Conservation (phyloP, 2,888 invertebrate genomes). For the Pterostichus niger region DNA sequence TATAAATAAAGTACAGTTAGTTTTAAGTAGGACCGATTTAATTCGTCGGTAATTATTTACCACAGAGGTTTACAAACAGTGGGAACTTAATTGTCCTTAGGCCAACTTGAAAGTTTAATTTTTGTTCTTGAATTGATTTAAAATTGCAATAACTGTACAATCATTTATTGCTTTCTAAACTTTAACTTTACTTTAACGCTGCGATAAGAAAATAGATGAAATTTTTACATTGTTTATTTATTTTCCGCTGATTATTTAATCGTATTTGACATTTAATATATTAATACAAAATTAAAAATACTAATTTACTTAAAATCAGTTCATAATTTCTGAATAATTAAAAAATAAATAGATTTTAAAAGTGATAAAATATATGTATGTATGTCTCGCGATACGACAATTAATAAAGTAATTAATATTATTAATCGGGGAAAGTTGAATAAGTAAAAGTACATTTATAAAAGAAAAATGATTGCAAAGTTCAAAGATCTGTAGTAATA, state of each 20-base stretch:
- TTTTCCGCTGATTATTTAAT: no score
- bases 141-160: slow-evolving; percentile 6
- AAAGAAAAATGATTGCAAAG: not conserved
- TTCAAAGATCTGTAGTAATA: slow-evolving; percentile 18
- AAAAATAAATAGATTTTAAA: no score
- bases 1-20: slow-evolving; percentile 52
- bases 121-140: slow-evolving; percentile 22
- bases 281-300: no score
- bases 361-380: not conserved
- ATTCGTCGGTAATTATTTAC: slow-evolving; percentile 46
- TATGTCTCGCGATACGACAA: not conserved
- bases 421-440: slow-evolving; percentile 26
- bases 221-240: no score
- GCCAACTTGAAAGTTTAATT: slow-evolving; percentile 25
- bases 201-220: no score
- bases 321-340: no score
- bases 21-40: slow-evolving; percentile 55
- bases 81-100: slow-evolving; percentile 10
- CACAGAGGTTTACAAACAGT: slow-evolving; percentile 13
- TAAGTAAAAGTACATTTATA: slow-evolving; percentile 26
- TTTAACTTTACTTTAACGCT: no score
- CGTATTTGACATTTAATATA: no score
- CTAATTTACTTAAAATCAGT: no score
- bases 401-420: slow-evolving; percentile 31
- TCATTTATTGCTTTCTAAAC: no score